Evolutionary conservation across 2,888 invertebrate genomes (phyloP), one percentile per base, ranked within the genome.

Genomic region (Agrochola litura): DNA sequence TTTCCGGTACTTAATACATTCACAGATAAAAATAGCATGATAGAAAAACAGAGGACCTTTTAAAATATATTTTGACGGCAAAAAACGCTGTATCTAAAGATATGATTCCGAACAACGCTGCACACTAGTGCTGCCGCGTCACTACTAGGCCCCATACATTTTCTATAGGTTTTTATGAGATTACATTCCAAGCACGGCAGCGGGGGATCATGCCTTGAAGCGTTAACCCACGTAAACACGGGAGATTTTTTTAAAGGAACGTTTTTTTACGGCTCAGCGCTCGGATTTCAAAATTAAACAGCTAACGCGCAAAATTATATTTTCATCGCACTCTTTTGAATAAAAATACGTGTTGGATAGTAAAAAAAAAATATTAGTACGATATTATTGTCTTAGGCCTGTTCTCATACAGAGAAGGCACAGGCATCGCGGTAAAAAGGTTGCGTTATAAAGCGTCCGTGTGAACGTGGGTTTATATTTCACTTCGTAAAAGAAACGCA

Each of bases 1-100:
- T 72, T 75, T 79, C 72, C 83, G 37, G 78, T 74, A 60, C 16
- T 73, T 58, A 49, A 49, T 60, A 60, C n/a, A 77, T 52, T n/a
- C 43, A 52, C 0, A 46, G 49, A 78, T 74, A 65, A 73, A 72
- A 60, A 73, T 52, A 60, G 14, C 22, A 37, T 65, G 30, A 3
- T 37, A n/a, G 46, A 64, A 56, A 75, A 75, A 46, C 22, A 22
- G 22, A 25, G 61, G 16, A 52, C 16, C 22, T 73, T 25, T 41
- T 19, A 2, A 43, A 41, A 52, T 25, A 37, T n/a, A 37, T 61
- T 49, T 71, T 22, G 12, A 49, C 12, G 16, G 9, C 8, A n/a
- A 60, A 41, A 74, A 49, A 37, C 4, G 22, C 37, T 25, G 14
- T 25, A 4, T 49, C 25, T 49, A 25, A n/a, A 71, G 0, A 37